Evolutionary conservation across 2,888 invertebrate species (phyloP).

Genomic region (Clepsis dumicolana): DNA sequence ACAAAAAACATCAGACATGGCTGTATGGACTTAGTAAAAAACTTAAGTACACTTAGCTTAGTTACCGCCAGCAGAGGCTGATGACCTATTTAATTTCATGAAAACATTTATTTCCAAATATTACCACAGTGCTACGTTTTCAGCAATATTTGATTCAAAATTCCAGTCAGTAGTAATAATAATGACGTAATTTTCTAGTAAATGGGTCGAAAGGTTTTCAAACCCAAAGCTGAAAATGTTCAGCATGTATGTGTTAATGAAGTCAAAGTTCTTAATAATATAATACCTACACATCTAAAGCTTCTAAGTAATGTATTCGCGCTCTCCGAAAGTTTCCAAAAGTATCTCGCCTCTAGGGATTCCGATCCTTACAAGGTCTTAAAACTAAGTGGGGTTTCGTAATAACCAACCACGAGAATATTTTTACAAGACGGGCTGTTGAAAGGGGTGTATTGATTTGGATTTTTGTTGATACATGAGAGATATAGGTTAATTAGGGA

Average conservation of each 20-base stretch:
- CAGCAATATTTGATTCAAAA: no score
- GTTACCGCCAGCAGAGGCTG: no score
- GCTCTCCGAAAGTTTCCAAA: not conserved
- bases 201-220: no score
- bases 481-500: not conserved
- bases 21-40: no score
- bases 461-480: not conserved
- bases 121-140: no score
- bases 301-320: slow-evolving; percentile 9
- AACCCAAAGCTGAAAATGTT: not conserved
- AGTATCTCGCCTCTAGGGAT: slow-evolving; percentile 17
- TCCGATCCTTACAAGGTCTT: slow-evolving; percentile 2
- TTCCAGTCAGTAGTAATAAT: no score
- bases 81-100: no score
- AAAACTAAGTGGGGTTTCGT: not conserved
- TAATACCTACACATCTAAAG: not conserved
- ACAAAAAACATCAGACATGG: no score
- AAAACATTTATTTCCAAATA: no score
- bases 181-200: no score
- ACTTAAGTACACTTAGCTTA: no score
- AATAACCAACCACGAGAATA: not conserved
- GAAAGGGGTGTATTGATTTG: not conserved
- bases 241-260: not conserved
- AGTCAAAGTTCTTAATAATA: slow-evolving; percentile 1
- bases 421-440: not conserved